phyloP scores from a whole-genome alignment of 2,797 vertebrate genomes.

The Poecilia velifera region DNA sequence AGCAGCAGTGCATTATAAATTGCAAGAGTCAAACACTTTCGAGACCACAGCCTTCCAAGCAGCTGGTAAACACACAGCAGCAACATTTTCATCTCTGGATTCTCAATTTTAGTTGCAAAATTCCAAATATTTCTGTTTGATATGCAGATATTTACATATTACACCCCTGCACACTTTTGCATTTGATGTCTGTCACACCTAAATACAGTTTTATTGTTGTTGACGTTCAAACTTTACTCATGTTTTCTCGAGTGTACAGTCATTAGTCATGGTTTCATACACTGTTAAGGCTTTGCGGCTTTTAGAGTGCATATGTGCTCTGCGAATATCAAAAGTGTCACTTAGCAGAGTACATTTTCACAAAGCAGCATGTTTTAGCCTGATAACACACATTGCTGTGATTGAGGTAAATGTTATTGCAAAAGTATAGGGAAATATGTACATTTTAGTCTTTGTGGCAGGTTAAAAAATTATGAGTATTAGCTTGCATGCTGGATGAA shows the following conservation, averaged over 20 bases:
- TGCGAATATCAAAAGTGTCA: constrained; percentile 74
- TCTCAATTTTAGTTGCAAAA: constrained; percentile 37
- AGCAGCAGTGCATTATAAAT: constrained; percentile 29
- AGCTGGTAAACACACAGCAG: constrained; percentile 12
- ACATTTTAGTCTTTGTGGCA: not conserved
- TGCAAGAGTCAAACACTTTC: constrained; percentile 33
- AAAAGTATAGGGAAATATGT: not conserved
- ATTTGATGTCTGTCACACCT: constrained; percentile 28
- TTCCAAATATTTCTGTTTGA: constrained; percentile 30
- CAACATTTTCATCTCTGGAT: constrained; percentile 28
- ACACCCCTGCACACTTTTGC: constrained; percentile 14
- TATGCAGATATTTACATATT: constrained; percentile 47
- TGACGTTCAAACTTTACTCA: constrained; percentile 69
- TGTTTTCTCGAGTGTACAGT: constrained; percentile 75
- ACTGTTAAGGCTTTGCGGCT: constrained; percentile 79
- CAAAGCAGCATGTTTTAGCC: constrained; percentile 43
- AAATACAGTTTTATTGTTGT: constrained; percentile 53
- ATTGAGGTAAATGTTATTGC: constrained; percentile 16
- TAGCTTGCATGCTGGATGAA: not conserved
- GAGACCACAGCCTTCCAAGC: constrained; percentile 30
- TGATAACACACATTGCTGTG: constrained; percentile 17
- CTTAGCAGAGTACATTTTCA: constrained; percentile 60
- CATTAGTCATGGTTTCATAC: constrained; percentile 84
- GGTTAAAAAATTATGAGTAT: not conserved
- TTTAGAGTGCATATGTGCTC: constrained; percentile 53